Evolutionary conservation across 2,113 vertebrate species (phyloP).

Genomic region (Rhynchopsitta pachyrhyncha): DNA sequence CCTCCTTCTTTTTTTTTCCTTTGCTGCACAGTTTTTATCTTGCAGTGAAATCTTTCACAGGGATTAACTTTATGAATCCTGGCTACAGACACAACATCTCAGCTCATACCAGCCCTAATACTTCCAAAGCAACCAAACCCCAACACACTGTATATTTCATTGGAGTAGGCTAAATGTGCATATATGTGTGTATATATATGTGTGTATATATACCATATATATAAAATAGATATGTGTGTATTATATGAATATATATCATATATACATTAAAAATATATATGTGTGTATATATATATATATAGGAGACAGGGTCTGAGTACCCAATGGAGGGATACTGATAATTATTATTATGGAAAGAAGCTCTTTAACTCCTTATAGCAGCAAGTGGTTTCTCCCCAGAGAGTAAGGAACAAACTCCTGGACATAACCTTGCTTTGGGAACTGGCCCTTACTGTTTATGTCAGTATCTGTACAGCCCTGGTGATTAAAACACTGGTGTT

Average conservation of each 20-base stretch:
- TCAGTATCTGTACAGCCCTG: neutral
- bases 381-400: neutral
- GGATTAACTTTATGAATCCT: neutral
- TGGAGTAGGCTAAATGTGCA: neutral
- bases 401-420: neutral
- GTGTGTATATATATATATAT: neutral
- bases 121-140: neutral
- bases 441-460: neutral
- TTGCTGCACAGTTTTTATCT: neutral
- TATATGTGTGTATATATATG: neutral
- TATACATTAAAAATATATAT: neutral
- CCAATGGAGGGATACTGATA: neutral
- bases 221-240: neutral
- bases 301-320: neutral
- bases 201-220: neutral
- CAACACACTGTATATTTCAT: neutral
- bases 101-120: neutral
- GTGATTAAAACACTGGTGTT: neutral
- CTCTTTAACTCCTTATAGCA: neutral
- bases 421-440: neutral
- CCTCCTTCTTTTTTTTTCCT: neutral
- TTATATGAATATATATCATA: neutral
- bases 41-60: neutral
- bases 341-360: neutral
- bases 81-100: neutral